Base-by-base conservation (phyloP, 2,888 invertebrate genomes). In the Leptinotarsa tumamoca region DNA sequence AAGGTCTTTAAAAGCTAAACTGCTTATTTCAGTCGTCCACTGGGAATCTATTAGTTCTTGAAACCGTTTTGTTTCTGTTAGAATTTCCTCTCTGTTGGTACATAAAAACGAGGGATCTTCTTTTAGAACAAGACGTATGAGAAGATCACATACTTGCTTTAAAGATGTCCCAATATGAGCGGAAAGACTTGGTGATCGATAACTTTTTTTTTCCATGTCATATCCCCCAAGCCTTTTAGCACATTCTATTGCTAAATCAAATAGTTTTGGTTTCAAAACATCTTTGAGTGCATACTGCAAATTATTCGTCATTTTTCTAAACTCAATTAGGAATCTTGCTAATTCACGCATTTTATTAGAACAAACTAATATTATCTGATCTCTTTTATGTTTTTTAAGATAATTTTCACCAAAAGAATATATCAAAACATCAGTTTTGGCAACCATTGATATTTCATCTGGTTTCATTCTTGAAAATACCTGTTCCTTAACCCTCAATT, bases 1-100 rank as follows among this genome's bases (percentile, higher is more conserved):
- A 4, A 83, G 63, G 70, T 81, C 77, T 79, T 83, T 83, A 4
- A 83, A 70, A 43, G 76, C 82, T 50, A 81, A 71, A 56, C 78
- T 78, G 18, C 68, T 56, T 17, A 74, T 80, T 63, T 80, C 80
- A 71, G 75, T 80, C 71, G 79, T 80, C 81, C 82, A 82, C 17
- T 73, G 80, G 7, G 52, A n/a, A 15, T 77, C 76, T 21, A 82
- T 79, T 43, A 83, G 71, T 51, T 56, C 17, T 14, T 70, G 52
- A 72, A 82, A 80, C 14, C 68, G 21, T 77, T 82, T 82, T 27
- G 82, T 50, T 70, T 72, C 68, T 56, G 79, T 80, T 14, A 82
- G 21, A 7, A 51, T 56, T 18, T 67, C n/a, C 21, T 71, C 58
- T 50, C 15, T 68, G 17, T 58, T 43, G 21, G 15, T 18, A 61